phyloP scores from a whole-genome alignment of 1,140 invertebrate genomes.

The Apis cerana region DNA sequence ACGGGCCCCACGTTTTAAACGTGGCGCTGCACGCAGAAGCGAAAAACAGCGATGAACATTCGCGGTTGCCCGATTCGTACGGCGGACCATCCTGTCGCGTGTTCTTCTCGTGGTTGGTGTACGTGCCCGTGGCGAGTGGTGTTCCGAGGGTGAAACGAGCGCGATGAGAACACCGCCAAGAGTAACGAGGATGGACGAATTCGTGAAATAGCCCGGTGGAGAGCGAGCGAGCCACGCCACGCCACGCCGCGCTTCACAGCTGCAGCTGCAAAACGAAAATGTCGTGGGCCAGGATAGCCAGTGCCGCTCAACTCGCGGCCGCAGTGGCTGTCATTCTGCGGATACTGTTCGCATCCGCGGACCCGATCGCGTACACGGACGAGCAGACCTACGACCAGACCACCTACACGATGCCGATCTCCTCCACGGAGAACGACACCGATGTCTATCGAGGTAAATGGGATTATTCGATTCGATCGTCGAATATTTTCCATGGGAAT shows the following conservation, averaged over 20 bases:
- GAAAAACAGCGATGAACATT: constrained; percentile 32
- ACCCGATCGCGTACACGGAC: constrained; percentile 55
- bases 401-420: constrained; percentile 56
- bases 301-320: constrained; percentile 65
- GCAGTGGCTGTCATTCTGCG: constrained; percentile 67
- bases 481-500: not conserved
- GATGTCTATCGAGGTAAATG: constrained; percentile 70
- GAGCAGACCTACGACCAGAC: constrained; percentile 59
- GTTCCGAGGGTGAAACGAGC: constrained; percentile 29
- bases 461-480: not conserved
- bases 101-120: constrained; percentile 4
- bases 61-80: not conserved
- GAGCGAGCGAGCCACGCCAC: constrained; percentile 19
- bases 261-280: constrained; percentile 64
- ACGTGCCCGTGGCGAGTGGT: not conserved
- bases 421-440: constrained; percentile 69
- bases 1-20: constrained; percentile 25
- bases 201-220: constrained; percentile 57
- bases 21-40: not conserved
- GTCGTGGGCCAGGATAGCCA: constrained; percentile 71
- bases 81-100: not conserved
- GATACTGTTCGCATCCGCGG: constrained; percentile 62
- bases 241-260: constrained; percentile 48
- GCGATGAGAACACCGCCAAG: constrained; percentile 30
- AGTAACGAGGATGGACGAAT: constrained; percentile 59